Base-by-base conservation (phyloP, 2,888 invertebrate genomes). In the Sphaeridia pumilis region DNA sequence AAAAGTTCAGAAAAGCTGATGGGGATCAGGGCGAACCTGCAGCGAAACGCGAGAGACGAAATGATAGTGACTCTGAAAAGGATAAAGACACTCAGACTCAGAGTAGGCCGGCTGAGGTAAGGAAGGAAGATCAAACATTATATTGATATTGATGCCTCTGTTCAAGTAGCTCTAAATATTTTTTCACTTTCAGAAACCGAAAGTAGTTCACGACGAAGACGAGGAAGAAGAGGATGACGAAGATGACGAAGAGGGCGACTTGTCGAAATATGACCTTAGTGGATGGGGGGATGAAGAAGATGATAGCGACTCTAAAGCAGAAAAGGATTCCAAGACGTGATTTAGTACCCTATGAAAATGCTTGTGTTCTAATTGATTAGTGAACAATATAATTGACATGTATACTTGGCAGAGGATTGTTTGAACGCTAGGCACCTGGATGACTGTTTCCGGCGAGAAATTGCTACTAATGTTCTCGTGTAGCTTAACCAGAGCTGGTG, bases 231-330 rank as follows among this genome's bases (percentile, higher is more conserved):
- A 76, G 46, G 78, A 78, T 51, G 77, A 77, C 0, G 79, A 78
- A 34, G 66, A 62, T 17, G 67, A 68, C 31, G 74, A 74, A 36
- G 76, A 76, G 58, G 83, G 77, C 12, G 84, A 86, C 69, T 73
- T 85, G 45, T 82, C 84, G 24, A 85, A 85, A 69, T 87, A 86
- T 69, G 83, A 84, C 68, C 72, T 86, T 41, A 71, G 69, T 61
- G 73, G 69, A 48, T 83, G 83, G 80, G 83, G 82, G 55, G 81
- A 80, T 56, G 78, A 77, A 43, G 78, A 76, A 54, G 70, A 38
- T 76, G 70, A 4, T 76, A 78, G 54, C 76, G 66, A 34, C 75
- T 54, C 12, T 7, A 38, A 38, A 38, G 38, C 58, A 20, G 49
- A 55, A 17, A 34, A 31, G 10, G 42, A 17, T 28, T 46, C n/a